Conservation (phyloP, 2,797 vertebrate genomes). For the Glyptemys insculpta region DNA sequence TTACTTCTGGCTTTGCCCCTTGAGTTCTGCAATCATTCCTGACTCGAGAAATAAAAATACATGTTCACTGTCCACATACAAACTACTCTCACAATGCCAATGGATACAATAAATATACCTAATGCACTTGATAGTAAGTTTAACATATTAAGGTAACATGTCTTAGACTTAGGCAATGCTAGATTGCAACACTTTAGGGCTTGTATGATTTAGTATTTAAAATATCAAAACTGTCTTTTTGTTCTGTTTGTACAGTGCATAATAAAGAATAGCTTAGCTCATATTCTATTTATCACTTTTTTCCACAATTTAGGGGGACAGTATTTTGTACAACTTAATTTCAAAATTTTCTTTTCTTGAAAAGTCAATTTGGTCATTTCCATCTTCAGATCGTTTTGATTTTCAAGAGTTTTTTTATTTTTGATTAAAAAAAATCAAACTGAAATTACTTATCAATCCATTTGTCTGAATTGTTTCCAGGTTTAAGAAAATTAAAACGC, state of each 20-base stretch:
- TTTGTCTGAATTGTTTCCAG: neutral
- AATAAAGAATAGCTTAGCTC: neutral
- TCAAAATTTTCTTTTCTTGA: neutral
- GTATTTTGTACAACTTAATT: neutral
- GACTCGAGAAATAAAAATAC: neutral
- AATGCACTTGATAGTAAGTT: constrained; percentile 7
- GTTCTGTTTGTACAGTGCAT: constrained; percentile 17
- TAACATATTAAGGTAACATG: constrained; percentile 33
- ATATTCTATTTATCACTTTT: neutral
- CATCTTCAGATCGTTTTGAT: constrained; percentile 29
- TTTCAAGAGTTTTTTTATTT: neutral
- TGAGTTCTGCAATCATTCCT: constrained; percentile 1
- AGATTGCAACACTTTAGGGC: constrained; percentile 23
- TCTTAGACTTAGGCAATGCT: constrained; percentile 66
- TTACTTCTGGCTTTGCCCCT: neutral
- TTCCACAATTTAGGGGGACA: constrained; percentile 4
- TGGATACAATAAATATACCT: neutral
- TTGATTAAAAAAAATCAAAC: constrained; percentile 43
- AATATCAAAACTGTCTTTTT: constrained; percentile 1
- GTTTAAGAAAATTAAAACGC: constrained; percentile 34
- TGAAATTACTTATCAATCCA: neutral
- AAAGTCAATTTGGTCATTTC: neutral
- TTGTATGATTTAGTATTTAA: neutral
- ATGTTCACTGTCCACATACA: neutral
- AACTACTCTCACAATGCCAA: neutral